Conservation (phyloP, 2,888 invertebrate species). For the Apamea sordens region DNA sequence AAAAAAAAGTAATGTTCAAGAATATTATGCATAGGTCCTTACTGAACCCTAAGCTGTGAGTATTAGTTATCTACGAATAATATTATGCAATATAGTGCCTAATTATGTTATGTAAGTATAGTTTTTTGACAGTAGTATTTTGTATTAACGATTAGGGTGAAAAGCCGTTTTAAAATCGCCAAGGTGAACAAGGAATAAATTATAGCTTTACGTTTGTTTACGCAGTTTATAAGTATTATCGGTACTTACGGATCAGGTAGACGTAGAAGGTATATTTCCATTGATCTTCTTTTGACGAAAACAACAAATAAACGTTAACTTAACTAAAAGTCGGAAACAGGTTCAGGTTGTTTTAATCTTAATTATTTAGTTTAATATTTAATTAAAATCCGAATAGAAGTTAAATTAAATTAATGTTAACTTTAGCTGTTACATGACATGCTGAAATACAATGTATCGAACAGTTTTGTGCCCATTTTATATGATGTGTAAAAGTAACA, state of each 20-base stretch:
- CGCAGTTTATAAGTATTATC: slow-evolving; percentile 16
- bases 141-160: slow-evolving; percentile 12
- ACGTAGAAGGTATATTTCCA: slow-evolving; percentile 14
- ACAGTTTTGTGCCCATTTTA: not conserved
- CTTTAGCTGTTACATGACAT: not conserved
- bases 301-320: not conserved
- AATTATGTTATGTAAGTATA: slow-evolving; percentile 45
- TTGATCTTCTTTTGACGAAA: not conserved
- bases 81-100: slow-evolving; percentile 4
- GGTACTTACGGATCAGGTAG: not conserved
- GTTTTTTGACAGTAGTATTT: slow-evolving; percentile 26
- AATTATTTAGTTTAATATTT: not conserved
- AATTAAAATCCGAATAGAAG: not conserved
- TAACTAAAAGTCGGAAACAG: not conserved
- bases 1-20: not conserved
- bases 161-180: slow-evolving; percentile 29
- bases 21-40: not conserved
- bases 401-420: not conserved
- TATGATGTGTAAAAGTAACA: not conserved
- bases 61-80: slow-evolving; percentile 3
- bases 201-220: slow-evolving; percentile 18
- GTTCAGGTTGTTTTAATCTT: not conserved
- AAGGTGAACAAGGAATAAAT: slow-evolving; percentile 54
- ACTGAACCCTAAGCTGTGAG: not conserved
- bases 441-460: not conserved